phyloP scores from a whole-genome alignment of 2,797 vertebrate species.

The Eutrigla gurnardus region DNA sequence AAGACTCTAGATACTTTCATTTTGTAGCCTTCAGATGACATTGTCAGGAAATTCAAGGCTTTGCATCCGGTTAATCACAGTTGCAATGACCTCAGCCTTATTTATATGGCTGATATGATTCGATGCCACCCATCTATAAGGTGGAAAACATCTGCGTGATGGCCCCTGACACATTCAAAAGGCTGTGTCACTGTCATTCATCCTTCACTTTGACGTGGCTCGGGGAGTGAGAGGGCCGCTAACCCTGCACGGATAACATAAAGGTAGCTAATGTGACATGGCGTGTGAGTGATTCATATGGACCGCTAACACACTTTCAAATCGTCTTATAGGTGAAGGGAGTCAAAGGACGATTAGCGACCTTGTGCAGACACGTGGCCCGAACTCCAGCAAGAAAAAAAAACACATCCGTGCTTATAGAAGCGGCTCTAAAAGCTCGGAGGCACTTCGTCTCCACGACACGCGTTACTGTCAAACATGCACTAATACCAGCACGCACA shows the following conservation, averaged over 20 bases:
- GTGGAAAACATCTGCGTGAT: slow-evolving; percentile 42
- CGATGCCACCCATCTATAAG: slow-evolving; percentile 23
- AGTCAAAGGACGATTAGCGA: slow-evolving; percentile 67
- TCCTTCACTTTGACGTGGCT: slow-evolving; percentile 55
- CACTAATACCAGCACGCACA: slow-evolving; percentile 31
- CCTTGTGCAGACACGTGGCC: slow-evolving; percentile 44
- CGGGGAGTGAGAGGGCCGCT: slow-evolving; percentile 16
- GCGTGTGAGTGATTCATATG: slow-evolving; percentile 51
- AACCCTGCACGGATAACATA: slow-evolving; percentile 27
- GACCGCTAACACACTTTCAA: slow-evolving; percentile 37
- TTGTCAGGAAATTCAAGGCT: slow-evolving; percentile 19
- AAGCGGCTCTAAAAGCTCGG: slow-evolving; percentile 30
- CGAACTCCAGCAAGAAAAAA: slow-evolving; percentile 36
- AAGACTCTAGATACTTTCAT: slow-evolving; percentile 21
- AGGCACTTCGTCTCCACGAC: slow-evolving; percentile 30
- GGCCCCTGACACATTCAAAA: slow-evolving; percentile 58
- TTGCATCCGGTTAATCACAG: slow-evolving; percentile 6
- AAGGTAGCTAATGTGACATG: slow-evolving; percentile 63
- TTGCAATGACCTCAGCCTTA: slow-evolving; percentile 4
- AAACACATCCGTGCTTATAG: slow-evolving; percentile 32
- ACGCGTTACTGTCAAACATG: slow-evolving; percentile 41
- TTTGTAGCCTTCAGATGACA: slow-evolving; percentile 21
- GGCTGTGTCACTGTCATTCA: slow-evolving; percentile 60
- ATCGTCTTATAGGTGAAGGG: slow-evolving; percentile 43
- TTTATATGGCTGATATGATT: slow-evolving; percentile 19